Evolutionary conservation across 1,140 invertebrate species (phyloP).

Genomic region (Lepidostoma basale): DNA sequence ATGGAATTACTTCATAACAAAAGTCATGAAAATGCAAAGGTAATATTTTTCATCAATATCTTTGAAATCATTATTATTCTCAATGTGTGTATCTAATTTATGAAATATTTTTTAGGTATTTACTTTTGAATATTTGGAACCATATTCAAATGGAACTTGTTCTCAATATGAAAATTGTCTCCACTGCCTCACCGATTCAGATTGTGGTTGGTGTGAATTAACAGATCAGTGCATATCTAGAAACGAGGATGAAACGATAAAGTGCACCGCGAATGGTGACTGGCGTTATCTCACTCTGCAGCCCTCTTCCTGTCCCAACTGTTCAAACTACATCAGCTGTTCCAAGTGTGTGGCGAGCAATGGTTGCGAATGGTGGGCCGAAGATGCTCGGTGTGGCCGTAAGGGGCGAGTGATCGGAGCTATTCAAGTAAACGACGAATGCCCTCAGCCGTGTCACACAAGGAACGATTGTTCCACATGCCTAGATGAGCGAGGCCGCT

Average conservation of each 20-base stretch:
- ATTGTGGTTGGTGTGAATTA: conserved; percentile 89
- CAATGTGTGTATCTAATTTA: not conserved
- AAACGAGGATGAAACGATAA: conserved; percentile 67
- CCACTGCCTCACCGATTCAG: conserved; percentile 84
- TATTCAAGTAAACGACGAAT: conserved; percentile 65
- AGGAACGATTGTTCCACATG: conserved; percentile 81
- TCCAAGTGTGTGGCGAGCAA: conserved; percentile 73
- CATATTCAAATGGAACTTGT: conserved; percentile 82
- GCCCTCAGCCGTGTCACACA: conserved; percentile 77
- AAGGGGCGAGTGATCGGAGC: conserved; percentile 75
- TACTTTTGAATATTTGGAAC: conserved; percentile 88
- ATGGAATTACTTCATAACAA: conserved; percentile 80
- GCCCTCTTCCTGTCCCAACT: conserved; percentile 82
- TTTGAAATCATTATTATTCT: not conserved
- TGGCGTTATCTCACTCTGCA: conserved; percentile 83
- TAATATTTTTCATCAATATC: conserved; percentile 46
- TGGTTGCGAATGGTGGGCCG: conserved; percentile 88
- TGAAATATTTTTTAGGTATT: conserved; percentile 64
- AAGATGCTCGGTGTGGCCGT: conserved; percentile 83
- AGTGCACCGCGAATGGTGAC: conserved; percentile 62
- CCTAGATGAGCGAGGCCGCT: conserved; percentile 81
- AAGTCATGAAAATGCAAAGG: conserved; percentile 73
- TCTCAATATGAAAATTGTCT: conserved; percentile 81
- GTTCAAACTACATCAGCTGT: conserved; percentile 87
- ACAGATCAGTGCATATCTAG: conserved; percentile 69